A percentile compares a stretch with the other conserved stretches of the same genome.
These are phyloP conservation scores for Smithornis capensis DNA, from an alignment of 2,113 vertebrate genomes.

Conservation along the genomic window DNA sequence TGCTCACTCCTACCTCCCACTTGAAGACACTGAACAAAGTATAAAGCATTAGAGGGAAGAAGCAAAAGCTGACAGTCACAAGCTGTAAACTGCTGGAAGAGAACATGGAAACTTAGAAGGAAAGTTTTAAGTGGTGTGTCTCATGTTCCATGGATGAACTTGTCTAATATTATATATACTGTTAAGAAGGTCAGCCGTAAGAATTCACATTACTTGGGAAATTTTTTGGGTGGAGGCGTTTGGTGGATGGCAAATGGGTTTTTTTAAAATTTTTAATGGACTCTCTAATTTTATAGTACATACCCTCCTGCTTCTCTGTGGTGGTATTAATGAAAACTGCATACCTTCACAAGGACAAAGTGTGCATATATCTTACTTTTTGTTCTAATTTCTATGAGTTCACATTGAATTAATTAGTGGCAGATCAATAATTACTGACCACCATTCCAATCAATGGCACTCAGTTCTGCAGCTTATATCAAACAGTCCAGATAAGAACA, in stretches of 20 bases:
- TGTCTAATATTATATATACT: not conserved
- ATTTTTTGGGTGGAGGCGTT: not conserved
- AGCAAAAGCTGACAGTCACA: not conserved
- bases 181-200: not conserved
- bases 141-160: not conserved
- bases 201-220: not conserved
- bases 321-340: not conserved
- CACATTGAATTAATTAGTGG: not conserved
- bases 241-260: not conserved
- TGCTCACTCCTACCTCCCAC: not conserved
- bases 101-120: not conserved
- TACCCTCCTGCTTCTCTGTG: not conserved
- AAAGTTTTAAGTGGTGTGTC: not conserved
- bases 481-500: not conserved
- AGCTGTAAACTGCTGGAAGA: not conserved
- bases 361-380: not conserved
- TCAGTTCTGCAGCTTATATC: not conserved
- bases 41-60: not conserved
- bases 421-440: not conserved
- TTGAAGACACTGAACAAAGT: fast-evolving
- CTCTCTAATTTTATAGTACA: not conserved
- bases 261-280: not conserved
- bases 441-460: not conserved
- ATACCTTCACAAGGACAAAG: not conserved
- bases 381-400: not conserved